Base-by-base conservation (phyloP, 2,888 invertebrate genomes). In the Eretmocerus hayati region DNA sequence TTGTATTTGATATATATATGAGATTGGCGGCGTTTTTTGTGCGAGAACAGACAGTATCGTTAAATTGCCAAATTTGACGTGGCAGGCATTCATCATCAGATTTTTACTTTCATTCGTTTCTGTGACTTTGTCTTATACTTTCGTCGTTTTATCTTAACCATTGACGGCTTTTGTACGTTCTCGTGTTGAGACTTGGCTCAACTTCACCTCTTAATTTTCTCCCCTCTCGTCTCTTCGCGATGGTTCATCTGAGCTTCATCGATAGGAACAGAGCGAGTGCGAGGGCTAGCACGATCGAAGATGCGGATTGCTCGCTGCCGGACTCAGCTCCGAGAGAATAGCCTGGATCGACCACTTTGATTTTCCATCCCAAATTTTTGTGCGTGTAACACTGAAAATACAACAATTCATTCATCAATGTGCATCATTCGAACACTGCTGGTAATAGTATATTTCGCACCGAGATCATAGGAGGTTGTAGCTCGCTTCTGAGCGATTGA, bases 361-460 rank as follows among this genome's bases (percentile, higher is more conserved):
- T 92, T 71, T 90, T 93, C 92, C 92, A 93, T 41, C 93, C 93
- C 22, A 93, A 75, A 69, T 90, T 87, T 58, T 83, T 87, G 75
- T 93, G 92, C n/a, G 86, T 85, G 74, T 88, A 93, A 72, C 92
- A 93, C 93, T 93, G 75, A 15, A 75, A 74, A 41, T 8, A 36
- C 26, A n/a, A n/a, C n/a, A 39, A 32, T 36, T 16, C 9, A 30
- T 26, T 26, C n/a, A n/a, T n/a, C n/a, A n/a, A n/a, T n/a, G n/a
- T n/a, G n/a, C n/a, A n/a, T n/a, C n/a, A n/a, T n/a, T n/a, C n/a
- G n/a, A n/a, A n/a, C n/a, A n/a, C n/a, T n/a, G n/a, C n/a, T n/a
- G n/a, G n/a, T n/a, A n/a, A n/a, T n/a, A n/a, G n/a, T n/a, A n/a
- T n/a, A n/a, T n/a, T n/a, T n/a, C n/a, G n/a, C n/a, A n/a, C n/a